Evolutionary conservation across 2,797 vertebrate genomes (phyloP).

Genomic region (Hemitrygon akajei): DNA sequence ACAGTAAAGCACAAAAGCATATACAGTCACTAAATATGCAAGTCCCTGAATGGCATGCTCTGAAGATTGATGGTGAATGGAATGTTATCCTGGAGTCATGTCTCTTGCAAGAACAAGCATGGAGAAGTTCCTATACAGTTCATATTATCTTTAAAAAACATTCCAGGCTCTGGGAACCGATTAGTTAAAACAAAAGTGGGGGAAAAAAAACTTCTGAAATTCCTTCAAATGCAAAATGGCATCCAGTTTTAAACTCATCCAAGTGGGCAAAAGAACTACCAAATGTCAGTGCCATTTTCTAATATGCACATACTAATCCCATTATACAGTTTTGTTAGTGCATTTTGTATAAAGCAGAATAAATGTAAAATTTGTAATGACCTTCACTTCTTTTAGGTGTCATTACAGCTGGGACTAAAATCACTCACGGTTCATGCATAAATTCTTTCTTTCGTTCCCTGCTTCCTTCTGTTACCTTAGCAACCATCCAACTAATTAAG

Average conservation of each 20-base stretch:
- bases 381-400: constrained; percentile 6
- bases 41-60: no score
- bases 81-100: no score
- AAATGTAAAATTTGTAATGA: neutral
- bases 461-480: neutral
- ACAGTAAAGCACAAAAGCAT: no score
- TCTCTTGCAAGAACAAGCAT: no score
- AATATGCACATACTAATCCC: neutral
- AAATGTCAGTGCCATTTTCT: constrained; percentile 16
- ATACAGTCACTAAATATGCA: no score
- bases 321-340: neutral
- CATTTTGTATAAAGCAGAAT: neutral
- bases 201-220: neutral
- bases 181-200: neutral
- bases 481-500: neutral
- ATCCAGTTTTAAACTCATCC: neutral
- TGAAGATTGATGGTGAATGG: no score
- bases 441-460: neutral
- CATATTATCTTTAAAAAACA: no score
- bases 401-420: neutral
- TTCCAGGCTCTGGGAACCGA: neutral
- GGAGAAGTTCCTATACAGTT: no score
- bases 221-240: neutral
- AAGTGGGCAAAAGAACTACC: neutral
- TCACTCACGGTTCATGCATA: neutral